Conservation (phyloP, 2,797 vertebrate genomes). For the Lepilemur ruficaudatus region DNA sequence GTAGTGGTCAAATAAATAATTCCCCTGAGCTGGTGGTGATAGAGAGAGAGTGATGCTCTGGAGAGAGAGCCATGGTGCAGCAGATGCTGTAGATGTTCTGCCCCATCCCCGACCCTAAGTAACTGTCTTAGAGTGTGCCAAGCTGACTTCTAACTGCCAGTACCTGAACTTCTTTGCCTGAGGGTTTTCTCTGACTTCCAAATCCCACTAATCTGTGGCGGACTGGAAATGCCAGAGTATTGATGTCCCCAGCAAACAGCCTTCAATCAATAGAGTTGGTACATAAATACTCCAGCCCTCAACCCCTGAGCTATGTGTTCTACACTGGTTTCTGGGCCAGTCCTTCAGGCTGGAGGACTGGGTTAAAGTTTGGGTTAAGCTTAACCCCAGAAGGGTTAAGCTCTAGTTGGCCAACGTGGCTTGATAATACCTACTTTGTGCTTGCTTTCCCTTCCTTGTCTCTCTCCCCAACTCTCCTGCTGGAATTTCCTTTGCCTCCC, state of each 20-base stretch:
- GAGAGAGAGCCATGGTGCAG: fast-evolving
- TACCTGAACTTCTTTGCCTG: not conserved
- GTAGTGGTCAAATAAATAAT: not conserved
- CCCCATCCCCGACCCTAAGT: not conserved
- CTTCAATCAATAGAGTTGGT: not conserved
- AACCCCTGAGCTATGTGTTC: not conserved
- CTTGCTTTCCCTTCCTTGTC: not conserved
- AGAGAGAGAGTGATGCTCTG: not conserved
- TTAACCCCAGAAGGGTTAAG: not conserved
- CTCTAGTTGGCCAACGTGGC: not conserved
- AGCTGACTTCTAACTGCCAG: not conserved
- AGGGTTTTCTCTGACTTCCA: not conserved
- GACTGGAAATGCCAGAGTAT: not conserved
- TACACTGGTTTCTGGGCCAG: not conserved
- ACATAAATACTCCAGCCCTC: not conserved
- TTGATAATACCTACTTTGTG: not conserved
- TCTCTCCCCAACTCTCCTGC: not conserved
- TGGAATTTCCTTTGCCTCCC: not conserved
- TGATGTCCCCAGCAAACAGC: not conserved
- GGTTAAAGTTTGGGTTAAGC: too few species aligned
- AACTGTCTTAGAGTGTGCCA: too few species aligned
- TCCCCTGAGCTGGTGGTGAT: not conserved
- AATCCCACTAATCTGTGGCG: not conserved
- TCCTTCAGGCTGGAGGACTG: not conserved
- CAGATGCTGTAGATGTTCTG: too few species aligned